Percentiles rank a stretch among this genome's conserved stretches.
Conservation (phyloP, 2,113 vertebrate species). For the Pardalotus punctatus region DNA sequence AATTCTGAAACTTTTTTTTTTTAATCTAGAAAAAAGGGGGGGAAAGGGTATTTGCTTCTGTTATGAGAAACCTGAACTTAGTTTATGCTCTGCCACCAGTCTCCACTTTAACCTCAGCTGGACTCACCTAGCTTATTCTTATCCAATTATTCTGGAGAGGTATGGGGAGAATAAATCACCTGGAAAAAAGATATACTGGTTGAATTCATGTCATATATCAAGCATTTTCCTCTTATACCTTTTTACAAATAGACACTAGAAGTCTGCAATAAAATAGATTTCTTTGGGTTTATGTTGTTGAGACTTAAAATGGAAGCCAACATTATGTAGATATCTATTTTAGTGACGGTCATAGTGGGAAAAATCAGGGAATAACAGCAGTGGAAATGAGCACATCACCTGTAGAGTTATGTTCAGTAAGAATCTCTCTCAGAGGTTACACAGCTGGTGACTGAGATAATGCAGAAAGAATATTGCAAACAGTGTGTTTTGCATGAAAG, state of each 20-base stretch:
- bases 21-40: not conserved
- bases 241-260: not conserved
- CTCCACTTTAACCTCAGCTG: not conserved
- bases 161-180: not conserved
- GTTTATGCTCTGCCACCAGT: not conserved
- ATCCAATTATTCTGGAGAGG: not conserved
- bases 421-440: not conserved
- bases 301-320: not conserved
- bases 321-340: not conserved
- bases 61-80: not conserved
- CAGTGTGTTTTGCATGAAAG: not conserved
- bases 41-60: not conserved
- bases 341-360: not conserved
- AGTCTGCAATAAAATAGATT: not conserved
- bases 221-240: not conserved
- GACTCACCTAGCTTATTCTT: not conserved
- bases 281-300: not conserved
- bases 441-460: constrained; percentile 18
- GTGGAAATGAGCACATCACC: not conserved
- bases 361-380: not conserved
- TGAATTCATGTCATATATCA: not conserved
- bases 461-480: not conserved
- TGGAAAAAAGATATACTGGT: not conserved
- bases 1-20: not conserved
- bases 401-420: not conserved